These are phyloP conservation scores for Lepidurus arcticus DNA, from an alignment of 1,140 invertebrate species.

Conservation along the genomic window DNA sequence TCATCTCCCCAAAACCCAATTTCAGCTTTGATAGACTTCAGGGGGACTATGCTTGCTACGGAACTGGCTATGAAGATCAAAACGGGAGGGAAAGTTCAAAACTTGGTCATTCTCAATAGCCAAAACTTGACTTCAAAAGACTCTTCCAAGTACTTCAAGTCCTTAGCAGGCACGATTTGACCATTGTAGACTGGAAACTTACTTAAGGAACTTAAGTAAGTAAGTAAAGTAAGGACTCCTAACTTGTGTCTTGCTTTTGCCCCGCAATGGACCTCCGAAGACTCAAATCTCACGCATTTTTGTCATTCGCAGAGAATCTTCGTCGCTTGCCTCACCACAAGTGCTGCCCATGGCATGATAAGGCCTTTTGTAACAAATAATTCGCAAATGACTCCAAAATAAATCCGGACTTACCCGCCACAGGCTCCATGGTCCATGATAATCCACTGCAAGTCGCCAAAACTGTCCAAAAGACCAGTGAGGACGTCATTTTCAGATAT, in stretches of 20 bases:
- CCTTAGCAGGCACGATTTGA: neutral
- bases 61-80: too few relatives aligned
- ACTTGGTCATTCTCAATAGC: neutral
- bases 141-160: neutral
- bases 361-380: neutral
- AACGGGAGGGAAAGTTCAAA: neutral
- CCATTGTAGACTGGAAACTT: neutral
- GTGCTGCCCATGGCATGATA: neutral
- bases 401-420: neutral
- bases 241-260: too few relatives aligned
- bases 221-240: too few relatives aligned
- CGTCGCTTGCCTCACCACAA: neutral
- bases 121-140: neutral
- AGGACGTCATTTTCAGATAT: neutral
- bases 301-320: neutral
- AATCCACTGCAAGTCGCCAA: neutral
- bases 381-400: neutral
- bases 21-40: neutral
- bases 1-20: slow-evolving; percentile 2
- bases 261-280: too few relatives aligned
- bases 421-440: slow-evolving; percentile 12
- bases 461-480: neutral
- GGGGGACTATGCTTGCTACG: neutral
- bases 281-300: too few relatives aligned
- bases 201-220: too few relatives aligned